phyloP scores from a whole-genome alignment of 2,797 vertebrate genomes.

The Notolepis coatsorum region DNA sequence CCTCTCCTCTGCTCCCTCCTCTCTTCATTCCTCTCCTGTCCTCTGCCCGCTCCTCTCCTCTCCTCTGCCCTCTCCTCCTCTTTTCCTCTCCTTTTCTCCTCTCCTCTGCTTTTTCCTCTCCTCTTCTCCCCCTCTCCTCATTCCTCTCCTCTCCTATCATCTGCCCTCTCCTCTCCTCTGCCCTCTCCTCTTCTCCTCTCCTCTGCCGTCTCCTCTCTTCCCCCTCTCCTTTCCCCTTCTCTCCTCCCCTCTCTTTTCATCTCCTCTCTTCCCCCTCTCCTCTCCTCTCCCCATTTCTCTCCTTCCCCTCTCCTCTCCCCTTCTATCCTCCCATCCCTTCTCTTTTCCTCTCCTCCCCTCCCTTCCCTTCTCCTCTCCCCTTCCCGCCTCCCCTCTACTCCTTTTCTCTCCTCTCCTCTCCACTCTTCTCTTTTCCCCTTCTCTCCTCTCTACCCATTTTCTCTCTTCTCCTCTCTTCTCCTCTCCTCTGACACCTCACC shows the following conservation, averaged over 20 bases:
- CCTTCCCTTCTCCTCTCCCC: constrained; percentile 35
- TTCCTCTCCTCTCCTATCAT: neutral
- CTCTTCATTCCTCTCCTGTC: neutral
- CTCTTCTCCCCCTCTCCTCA: too few species aligned
- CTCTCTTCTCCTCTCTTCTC: constrained; percentile 16
- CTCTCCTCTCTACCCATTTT: neutral
- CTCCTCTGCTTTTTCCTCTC: too few species aligned
- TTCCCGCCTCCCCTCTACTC: neutral
- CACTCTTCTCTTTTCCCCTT: neutral
- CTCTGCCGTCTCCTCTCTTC: neutral
- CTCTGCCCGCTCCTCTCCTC: neutral
- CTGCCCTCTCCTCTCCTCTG: too few species aligned
- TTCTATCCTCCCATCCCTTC: too few species aligned
- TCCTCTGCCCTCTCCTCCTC: neutral
- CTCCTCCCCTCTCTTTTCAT: neutral
- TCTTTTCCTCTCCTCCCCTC: constrained; percentile 24
- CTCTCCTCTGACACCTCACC: too few species aligned
- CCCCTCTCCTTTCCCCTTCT: neutral
- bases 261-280: too few species aligned
- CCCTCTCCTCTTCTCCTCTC: neutral
- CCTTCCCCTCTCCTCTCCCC: constrained; percentile 17
- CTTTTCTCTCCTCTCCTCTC: neutral
- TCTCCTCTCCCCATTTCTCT: neutral
- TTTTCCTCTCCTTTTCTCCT: too few species aligned
- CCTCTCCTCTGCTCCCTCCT: neutral